Conservation (phyloP, 1,140 invertebrate species). For the Hycleus cichorii region DNA sequence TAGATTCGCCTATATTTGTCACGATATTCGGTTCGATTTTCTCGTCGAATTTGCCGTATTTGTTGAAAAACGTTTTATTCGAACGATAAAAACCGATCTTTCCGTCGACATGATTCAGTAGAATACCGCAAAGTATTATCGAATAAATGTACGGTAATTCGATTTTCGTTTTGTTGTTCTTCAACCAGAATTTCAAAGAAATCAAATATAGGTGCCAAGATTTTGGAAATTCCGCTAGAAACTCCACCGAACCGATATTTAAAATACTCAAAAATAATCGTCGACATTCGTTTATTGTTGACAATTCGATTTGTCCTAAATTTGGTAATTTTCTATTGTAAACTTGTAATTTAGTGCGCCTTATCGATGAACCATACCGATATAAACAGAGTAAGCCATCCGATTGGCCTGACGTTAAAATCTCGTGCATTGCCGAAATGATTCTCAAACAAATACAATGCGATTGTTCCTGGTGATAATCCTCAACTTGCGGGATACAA, state of each 20-base stretch:
- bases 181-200: conserved; percentile 59
- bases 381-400: conserved; percentile 39
- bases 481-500: conserved; percentile 66
- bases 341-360: conserved; percentile 26
- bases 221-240: conserved; percentile 44
- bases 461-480: conserved; percentile 52
- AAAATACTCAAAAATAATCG: conserved; percentile 34
- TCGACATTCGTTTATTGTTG: conserved; percentile 39
- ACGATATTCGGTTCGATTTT: conserved; percentile 22
- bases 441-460: conserved; percentile 55
- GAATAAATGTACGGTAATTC: conserved; percentile 51
- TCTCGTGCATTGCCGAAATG: conserved; percentile 54
- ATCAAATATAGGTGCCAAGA: conserved; percentile 57
- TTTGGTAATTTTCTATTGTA: conserved; percentile 38
- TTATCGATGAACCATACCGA: conserved; percentile 38
- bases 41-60: conserved; percentile 14
- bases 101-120: conserved; percentile 53
- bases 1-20: conserved; percentile 37
- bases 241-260: conserved; percentile 40
- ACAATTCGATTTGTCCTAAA: conserved; percentile 38
- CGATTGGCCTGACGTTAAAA: conserved; percentile 42
- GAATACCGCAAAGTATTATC: conserved; percentile 52
- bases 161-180: conserved; percentile 41
- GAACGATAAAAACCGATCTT: conserved; percentile 50
- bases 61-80: conserved; percentile 25